Evolutionary conservation across 2,113 vertebrate species (phyloP).

Genomic region (Gymnogyps californianus): DNA sequence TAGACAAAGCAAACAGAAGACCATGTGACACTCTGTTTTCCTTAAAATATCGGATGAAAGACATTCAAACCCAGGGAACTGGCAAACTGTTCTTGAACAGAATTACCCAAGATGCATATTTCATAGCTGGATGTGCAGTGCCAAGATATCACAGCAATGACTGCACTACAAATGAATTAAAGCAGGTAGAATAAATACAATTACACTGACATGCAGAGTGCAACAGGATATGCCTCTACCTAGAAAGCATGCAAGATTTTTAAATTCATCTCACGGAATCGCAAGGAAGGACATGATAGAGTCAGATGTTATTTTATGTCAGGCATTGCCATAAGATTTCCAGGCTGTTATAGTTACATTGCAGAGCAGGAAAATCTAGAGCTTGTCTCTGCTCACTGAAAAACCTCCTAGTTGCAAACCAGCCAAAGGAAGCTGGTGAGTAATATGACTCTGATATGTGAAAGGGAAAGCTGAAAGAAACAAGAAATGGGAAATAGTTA

Average conservation of each 20-base stretch:
- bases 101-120: not conserved
- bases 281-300: not conserved
- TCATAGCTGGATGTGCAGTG: not conserved
- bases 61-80: not conserved
- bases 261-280: not conserved
- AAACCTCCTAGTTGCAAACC: not conserved
- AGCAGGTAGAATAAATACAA: not conserved
- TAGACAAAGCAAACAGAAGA: not conserved
- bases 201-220: not conserved
- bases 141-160: not conserved
- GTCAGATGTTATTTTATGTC: not conserved
- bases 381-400: not conserved
- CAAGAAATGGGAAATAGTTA: conserved; percentile 20
- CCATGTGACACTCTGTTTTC: not conserved
- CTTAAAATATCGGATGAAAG: not conserved
- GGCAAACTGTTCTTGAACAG: not conserved
- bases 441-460: not conserved
- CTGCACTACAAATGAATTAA: not conserved
- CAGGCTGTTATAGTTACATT: not conserved
- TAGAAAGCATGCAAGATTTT: not conserved
- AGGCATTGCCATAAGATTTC: not conserved
- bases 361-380: not conserved
- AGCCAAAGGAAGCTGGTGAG: conserved; percentile 17
- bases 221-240: not conserved
- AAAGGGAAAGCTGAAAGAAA: conserved; percentile 44